Evolutionary conservation across 2,113 vertebrate species (phyloP).

Genomic region (Rhynchomys soricoides): DNA sequence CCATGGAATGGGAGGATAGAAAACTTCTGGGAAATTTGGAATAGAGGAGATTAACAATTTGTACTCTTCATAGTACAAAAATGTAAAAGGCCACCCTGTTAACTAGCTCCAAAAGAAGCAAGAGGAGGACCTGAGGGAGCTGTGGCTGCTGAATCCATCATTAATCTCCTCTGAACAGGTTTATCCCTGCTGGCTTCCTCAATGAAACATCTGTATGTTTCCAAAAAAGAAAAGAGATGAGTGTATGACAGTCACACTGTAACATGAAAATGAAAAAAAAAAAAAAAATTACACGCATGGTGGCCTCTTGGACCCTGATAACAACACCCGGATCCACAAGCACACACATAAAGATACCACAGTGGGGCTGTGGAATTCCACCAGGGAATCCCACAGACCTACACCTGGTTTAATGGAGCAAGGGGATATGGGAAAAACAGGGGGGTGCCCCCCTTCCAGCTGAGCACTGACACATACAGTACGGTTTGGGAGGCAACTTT

Average conservation of each 20-base stretch:
- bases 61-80: not conserved
- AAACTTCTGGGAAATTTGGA: not conserved
- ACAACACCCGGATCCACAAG: not conserved
- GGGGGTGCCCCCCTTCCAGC: slow-evolving; percentile 62
- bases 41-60: not conserved
- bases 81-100: not conserved
- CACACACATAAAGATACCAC: no score
- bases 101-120: not conserved
- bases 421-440: not conserved
- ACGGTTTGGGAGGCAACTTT: slow-evolving; percentile 85
- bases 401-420: not conserved
- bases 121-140: slow-evolving; percentile 18
- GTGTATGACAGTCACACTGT: not conserved
- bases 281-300: not conserved
- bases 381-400: not conserved
- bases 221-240: slow-evolving; percentile 49
- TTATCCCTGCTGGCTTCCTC: slow-evolving; percentile 50
- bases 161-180: slow-evolving; percentile 46
- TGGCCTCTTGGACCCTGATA: not conserved
- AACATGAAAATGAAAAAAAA: not conserved
- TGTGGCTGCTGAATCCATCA: not conserved
- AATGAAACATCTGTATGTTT: slow-evolving; percentile 51
- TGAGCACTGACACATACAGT: slow-evolving; percentile 71
- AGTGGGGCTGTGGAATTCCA: not conserved
- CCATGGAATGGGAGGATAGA: not conserved